These are phyloP conservation scores for Gryllus bimaculatus DNA, from an alignment of 1,140 invertebrate species.

Conservation along the genomic window DNA sequence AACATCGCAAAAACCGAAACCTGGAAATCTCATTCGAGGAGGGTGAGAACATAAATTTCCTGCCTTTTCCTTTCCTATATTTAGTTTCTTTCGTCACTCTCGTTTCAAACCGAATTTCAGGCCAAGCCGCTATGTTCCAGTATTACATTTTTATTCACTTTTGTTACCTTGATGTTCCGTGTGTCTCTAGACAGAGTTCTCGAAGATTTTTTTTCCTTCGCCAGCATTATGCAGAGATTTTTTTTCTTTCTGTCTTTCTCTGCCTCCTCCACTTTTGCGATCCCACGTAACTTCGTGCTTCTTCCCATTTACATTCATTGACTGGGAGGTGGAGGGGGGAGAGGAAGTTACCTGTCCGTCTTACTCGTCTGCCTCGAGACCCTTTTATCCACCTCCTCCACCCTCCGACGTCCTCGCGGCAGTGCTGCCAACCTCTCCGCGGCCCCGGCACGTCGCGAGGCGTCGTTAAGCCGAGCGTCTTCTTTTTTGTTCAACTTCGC, in stretches of 20 bases:
- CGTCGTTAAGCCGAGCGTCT: neutral
- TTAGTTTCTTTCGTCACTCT: no score
- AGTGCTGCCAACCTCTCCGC: neutral
- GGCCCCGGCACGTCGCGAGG: no score
- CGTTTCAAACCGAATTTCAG: no score
- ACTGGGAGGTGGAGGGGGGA: neutral
- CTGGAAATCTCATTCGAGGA: no score
- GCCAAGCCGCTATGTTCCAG: no score
- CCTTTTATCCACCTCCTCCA: neutral
- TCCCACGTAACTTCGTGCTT: neutral
- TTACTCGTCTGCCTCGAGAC: neutral
- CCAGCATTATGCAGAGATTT: neutral
- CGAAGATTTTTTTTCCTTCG: neutral
- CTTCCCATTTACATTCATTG: neutral
- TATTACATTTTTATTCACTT: conserved; percentile 6
- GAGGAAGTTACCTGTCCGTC: neutral
- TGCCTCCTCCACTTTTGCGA: neutral
- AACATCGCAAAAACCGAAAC: no score
- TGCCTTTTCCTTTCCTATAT: no score
- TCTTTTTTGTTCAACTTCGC: no score
- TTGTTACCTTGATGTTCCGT: neutral
- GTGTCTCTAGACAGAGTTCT: neutral
- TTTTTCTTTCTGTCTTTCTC: neutral
- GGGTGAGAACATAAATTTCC: no score
- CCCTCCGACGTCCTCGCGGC: no score